Base-by-base conservation (phyloP, 2,797 vertebrate genomes). In the Gymnodraco acuticeps region DNA sequence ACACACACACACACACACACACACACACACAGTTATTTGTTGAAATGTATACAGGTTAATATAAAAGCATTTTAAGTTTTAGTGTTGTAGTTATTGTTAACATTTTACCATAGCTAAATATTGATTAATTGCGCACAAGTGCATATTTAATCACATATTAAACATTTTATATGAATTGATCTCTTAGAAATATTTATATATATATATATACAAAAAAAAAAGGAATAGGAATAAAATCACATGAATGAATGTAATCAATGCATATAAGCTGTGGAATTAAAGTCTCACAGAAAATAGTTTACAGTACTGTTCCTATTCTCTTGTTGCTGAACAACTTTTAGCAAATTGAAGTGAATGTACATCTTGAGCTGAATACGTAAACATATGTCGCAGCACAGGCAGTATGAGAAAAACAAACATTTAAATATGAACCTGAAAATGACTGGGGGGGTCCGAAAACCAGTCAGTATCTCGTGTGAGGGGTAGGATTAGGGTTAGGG, bases 1-100 rank as follows among this genome's bases (percentile, higher is more conserved):
- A 31, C 58, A 43, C 56, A 19, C 82, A 72, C 41, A 48, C 20
- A 64, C 19, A 50, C 65, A 15, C 52, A 60, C 50, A 31, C 42
- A 31, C 58, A 43, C 56, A 23, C 20, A 23, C 20, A 23, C 20
- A 23, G 20, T 23, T 23, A 23, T 23, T 23, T 23, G 2, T 23
- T 23, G 20, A 23, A 23, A 23, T 23, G 20, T 23, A 23, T 23
- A 20, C 20, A 23, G 20, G 20, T 23, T 33, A 19, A n/a, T 33
- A 38, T 23, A 54, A 15, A 63, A 12, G 3, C 5, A 2, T 53
- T 2, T 33, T 4, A 23, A 63, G 13, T n/a, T 15, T 13, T 41
- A 54, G 48, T 31, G 8, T 43, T 9, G 14, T 73, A 33, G 33
- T 33, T 33, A 8, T 33, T 33, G 33, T 33, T 5, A 33, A 33